Base-by-base conservation (phyloP, 2,797 vertebrate genomes). In the Microctenopoma stevenorrisi region DNA sequence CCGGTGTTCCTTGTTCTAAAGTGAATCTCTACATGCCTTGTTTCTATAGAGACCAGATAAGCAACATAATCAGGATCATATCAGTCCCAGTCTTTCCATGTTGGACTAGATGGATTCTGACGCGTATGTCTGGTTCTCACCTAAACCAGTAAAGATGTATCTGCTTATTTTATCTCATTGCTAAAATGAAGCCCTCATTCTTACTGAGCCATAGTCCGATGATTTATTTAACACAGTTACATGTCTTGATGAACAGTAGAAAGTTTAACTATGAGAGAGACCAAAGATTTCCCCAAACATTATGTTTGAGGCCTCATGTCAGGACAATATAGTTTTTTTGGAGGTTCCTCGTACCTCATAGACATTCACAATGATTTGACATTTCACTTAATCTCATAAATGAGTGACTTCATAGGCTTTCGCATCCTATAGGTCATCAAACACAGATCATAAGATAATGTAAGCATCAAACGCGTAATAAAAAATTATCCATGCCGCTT, bases 1-100 rank as follows among this genome's bases (percentile, higher is more conserved):
- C 35, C 44, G 63, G 58, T 51, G 79, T 76, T 88, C 78, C 80
- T 78, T 59, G 16, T 84, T 89, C 73, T 25, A 83, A 85, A 88
- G 86, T 80, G 50, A 59, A 40, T n/a, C 25, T 74, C 40, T 61
- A 28, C 46, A 37, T 64, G 54, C 44, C 74, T 74, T 65, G 56
- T 81, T 72, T 79, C 56, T 37, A 62, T 79, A 54, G 65, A 64
- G 62, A 78, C 47, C 71, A 81, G 73, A 85, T 58, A 35, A 64
- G 28, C 56, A 69, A 50, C 86, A 87, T 77, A 12, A 68, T 66
- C 66, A 70, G 64, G 53, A 78, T 55, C 28, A 44, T 60, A 52
- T 64, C 46, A 13, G 56, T 71, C 64, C 46, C 12, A 49, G 37
- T 42, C 26, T 37, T 54, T 63, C 28, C 63, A 49, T 57, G 28